These are phyloP conservation scores for Drosophila sulfurigaster DNA, from an alignment of 1,140 invertebrate genomes.

Conservation along the genomic window DNA sequence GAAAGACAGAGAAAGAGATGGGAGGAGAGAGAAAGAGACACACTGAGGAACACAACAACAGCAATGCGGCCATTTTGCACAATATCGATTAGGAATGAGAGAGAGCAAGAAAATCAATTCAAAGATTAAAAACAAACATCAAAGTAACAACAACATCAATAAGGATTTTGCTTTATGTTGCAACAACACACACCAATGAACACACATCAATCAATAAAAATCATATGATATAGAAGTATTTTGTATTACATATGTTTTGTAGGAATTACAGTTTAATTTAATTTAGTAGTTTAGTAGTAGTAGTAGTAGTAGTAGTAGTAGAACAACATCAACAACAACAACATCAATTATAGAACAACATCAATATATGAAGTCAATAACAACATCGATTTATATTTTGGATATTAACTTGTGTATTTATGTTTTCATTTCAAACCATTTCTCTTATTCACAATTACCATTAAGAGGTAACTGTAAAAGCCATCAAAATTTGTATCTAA, in stretches of 20 bases:
- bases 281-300: conserved; percentile 45
- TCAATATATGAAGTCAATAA: conserved; percentile 74
- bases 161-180: conserved; percentile 18
- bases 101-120: conserved; percentile 26
- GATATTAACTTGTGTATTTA: conserved; percentile 24
- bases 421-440: conserved; percentile 6
- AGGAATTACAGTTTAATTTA: conserved; percentile 41
- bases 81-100: conserved; percentile 49
- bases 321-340: conserved; percentile 80
- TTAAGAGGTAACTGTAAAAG: not conserved
- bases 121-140: conserved; percentile 49
- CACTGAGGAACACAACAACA: conserved; percentile 33
- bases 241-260: conserved; percentile 38
- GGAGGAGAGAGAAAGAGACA: conserved; percentile 37
- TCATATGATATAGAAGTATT: conserved; percentile 60
- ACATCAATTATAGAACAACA: conserved; percentile 80
- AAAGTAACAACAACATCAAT: conserved; percentile 66
- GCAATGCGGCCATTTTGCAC: conserved; percentile 34
- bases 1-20: conserved; percentile 32
- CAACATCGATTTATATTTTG: conserved; percentile 69
- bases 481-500: not conserved
- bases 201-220: conserved; percentile 54
- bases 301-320: conserved; percentile 67
- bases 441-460: conserved; percentile 26
- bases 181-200: conserved; percentile 56